Evolutionary conservation across 2,797 vertebrate species (phyloP).

Genomic region (Pangasius djambal): DNA sequence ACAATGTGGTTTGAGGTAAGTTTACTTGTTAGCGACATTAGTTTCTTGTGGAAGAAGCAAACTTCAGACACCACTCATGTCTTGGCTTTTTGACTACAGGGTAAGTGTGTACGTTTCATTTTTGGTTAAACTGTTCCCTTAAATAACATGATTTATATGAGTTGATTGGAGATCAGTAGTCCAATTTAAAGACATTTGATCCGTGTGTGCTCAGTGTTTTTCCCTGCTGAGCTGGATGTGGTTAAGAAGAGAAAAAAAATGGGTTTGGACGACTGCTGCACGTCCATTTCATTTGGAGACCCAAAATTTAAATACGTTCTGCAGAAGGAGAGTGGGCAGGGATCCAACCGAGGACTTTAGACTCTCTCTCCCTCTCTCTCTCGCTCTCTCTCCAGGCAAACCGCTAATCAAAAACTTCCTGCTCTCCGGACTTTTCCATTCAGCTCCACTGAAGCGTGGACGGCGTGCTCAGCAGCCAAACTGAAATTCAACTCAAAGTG

Average conservation of each 20-base stretch:
- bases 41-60: not conserved
- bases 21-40: not conserved
- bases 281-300: conserved; percentile 1
- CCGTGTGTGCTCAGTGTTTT: not conserved
- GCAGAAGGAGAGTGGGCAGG: conserved; percentile 25
- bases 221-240: conserved; percentile 19
- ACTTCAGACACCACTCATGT: not conserved
- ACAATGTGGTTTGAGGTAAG: not conserved
- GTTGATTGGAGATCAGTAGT: conserved; percentile 16
- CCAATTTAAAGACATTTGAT: conserved; percentile 26
- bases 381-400: conserved; percentile 20
- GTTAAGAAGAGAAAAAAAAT: not conserved
- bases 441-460: conserved; percentile 47
- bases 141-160: conserved; percentile 23
- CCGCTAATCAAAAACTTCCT: conserved; percentile 53
- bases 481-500: conserved; percentile 41
- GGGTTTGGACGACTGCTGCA: not conserved
- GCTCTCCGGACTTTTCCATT: conserved; percentile 49
- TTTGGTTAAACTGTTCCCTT: conserved; percentile 4
- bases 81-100: not conserved
- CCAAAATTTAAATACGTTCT: conserved; percentile 27
- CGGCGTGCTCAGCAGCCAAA: conserved; percentile 43
- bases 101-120: not conserved
- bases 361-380: conserved; percentile 26
- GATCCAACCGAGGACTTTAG: conserved; percentile 10